Evolutionary conservation across 2,888 invertebrate species (phyloP), one percentile per base, ranked within the genome.

Genomic region (Adela reaumurella): DNA sequence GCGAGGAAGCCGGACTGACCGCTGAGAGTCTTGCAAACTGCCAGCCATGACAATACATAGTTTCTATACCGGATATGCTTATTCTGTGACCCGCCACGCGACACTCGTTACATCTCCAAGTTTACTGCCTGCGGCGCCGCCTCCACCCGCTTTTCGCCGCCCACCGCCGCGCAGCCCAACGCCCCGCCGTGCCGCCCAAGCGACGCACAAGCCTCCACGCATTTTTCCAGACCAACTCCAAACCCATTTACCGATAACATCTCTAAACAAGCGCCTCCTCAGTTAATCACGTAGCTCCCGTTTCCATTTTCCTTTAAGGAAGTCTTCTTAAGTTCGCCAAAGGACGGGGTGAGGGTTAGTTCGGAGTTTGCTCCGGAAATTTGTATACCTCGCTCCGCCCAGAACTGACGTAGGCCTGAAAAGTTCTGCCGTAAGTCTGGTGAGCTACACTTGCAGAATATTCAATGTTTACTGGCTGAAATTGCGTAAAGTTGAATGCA

Each of bases 201-300:
- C 6, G 14, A 35, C 35, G 35, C 35, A 35, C 35, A 14, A 8
- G n/a, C 35, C 35, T 3, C 35, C 35, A 14, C 8, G 14, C 14
- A 8, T 35, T 35, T 35, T 35, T 35, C 35, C n/a, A 3, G 24
- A 14, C 35, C 11, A 35, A 35, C 35, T 35, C 11, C 3, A 35
- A 35, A 35, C 35, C 35, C 35, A 18, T 49, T 45, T 20, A 20
- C 43, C 43, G 45, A 49, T 49, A 49, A 28, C 10, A 49, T 49
- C 48, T 49, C 45, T n/a, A 49, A 49, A 49, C 45, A 49, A 49
- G 45, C 58, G 58, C 58, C 53, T 58, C 55, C 51, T 56, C 62
- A 73, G 71, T 74, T 72, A 70, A 74, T 74, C 72, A 74, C 68
- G 71, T 63, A 69, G 63, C 66, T 56, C 66, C 62, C 65, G 72